Conservation (phyloP, 2,888 invertebrate species). For the Tetrapedia diversipes region DNA sequence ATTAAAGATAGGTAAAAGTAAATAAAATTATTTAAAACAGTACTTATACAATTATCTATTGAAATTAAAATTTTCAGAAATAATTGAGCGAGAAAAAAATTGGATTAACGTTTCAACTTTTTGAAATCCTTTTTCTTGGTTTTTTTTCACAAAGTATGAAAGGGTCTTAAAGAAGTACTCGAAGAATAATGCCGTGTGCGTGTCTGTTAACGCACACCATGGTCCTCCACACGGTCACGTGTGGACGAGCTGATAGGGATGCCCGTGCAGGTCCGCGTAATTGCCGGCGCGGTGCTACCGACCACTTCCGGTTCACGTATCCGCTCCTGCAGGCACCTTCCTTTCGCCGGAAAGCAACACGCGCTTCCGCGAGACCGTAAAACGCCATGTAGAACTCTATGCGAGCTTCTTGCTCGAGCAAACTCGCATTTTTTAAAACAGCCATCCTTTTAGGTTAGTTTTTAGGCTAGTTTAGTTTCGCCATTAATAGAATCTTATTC, state of each 20-base stretch:
- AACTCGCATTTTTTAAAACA: neutral
- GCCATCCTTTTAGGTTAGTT: too few species aligned
- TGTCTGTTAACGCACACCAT: constrained; percentile 10
- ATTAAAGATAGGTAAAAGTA: too few species aligned
- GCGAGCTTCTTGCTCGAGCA: neutral
- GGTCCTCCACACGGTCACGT: constrained; percentile 53
- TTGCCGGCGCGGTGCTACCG: constrained; percentile 77
- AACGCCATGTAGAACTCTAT: constrained; percentile 26
- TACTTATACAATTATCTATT: too few species aligned
- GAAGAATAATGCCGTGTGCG: constrained; percentile 1
- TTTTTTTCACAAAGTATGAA: constrained; percentile 8
- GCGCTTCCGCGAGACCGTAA: constrained; percentile 37
- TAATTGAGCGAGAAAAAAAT: too few species aligned
- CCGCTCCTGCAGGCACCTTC: constrained; percentile 78
- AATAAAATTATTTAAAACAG: too few species aligned
- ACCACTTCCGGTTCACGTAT: constrained; percentile 81
- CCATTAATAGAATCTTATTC: too few species aligned
- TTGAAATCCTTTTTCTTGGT: neutral
- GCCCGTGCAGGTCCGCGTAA: constrained; percentile 73
- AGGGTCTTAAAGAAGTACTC: constrained; percentile 20
- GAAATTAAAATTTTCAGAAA: too few species aligned
- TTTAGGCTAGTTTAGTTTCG: too few species aligned
- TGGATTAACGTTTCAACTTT: too few species aligned
- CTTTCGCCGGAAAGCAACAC: constrained; percentile 63
- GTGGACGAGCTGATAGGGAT: constrained; percentile 69